Base-by-base conservation (phyloP, 2,888 invertebrate species). In the Sminthurinus aureus region DNA sequence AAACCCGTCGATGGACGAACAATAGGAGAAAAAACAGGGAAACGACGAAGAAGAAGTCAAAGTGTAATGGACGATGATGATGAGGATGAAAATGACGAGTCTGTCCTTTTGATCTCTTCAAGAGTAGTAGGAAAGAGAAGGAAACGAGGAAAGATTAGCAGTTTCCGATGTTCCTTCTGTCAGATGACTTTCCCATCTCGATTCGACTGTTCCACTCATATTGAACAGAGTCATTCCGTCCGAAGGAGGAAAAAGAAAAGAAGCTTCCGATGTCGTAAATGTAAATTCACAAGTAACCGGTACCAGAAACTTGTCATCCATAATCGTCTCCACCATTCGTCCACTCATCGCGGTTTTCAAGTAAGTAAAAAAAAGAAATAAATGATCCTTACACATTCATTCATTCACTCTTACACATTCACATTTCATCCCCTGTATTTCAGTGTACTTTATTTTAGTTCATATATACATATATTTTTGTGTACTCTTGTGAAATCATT, bases 261-360 rank as follows among this genome's bases (percentile, higher is more conserved):
- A 22, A 58, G 66, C 58, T 88, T 88, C 83, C 84, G 87, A 58
- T 88, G 88, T 84, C 85, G 87, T 74, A 88, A 87, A 85, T 88
- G 88, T 82, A 87, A 86, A 84, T 88, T 88, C 78, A 83, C 85
- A 12, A 83, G 84, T 75, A 80, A 79, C 73, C 86, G 85, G 66
- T 88, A 88, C 85, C 86, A 86, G 64, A 87, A 79, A 79, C 86
- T 87, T 52, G 84, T 87, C 82, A 87, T 88, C 82, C 88, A 88
- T 80, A 85, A 84, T 74, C 87, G 87, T 84, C 77, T 88, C 38
- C 88, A 87, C 58, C 88, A 88, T 81, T 85, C 86, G 52, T 84
- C 86, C 74, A 50, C 78, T 52, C 51, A 79, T 64, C 84, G 84
- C 64, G 84, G 78, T 64, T 73, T 77, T 51, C 84, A 81, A n/a